Conservation (phyloP, 1,140 invertebrate genomes). For the Protaetia brevitarsis region DNA sequence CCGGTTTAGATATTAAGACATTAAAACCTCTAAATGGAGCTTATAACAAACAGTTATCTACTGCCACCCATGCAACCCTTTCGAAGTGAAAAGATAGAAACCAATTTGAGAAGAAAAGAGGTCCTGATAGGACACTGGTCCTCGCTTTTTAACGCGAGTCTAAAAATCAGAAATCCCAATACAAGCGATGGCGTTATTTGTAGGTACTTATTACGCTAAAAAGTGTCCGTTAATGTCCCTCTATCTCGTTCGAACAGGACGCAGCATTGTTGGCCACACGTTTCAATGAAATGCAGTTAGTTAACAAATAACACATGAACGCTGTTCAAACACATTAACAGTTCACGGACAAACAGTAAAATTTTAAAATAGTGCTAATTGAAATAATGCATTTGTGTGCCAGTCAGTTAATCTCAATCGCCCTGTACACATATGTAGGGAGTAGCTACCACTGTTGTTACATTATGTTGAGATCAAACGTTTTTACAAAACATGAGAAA, state of each 20-base stretch:
- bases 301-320: slow-evolving; percentile 25
- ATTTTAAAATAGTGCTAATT: slow-evolving; percentile 25
- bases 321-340: slow-evolving; percentile 24
- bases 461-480: too few relatives aligned
- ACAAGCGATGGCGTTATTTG: slow-evolving; percentile 9
- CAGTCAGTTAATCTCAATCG: slow-evolving; percentile 9
- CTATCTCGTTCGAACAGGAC: slow-evolving; percentile 8
- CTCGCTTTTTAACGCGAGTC: background rate
- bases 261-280: slow-evolving; percentile 8
- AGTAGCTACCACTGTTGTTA: too few relatives aligned
- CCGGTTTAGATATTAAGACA: background rate
- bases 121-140: background rate
- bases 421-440: too few relatives aligned
- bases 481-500: too few relatives aligned
- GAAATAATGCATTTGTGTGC: slow-evolving; percentile 21
- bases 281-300: slow-evolving; percentile 22
- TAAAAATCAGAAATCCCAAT: slow-evolving; percentile 18
- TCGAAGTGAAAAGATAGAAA: background rate
- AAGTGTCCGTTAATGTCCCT: slow-evolving; percentile 16
- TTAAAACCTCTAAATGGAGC: background rate
- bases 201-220: slow-evolving; percentile 25
- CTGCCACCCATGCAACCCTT: background rate
- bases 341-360: slow-evolving; percentile 23
- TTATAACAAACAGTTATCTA: background rate
- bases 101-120: background rate